A percentile compares a stretch with the other conserved stretches of the same genome.
Evolutionary conservation across 1,140 invertebrate genomes (phyloP).

Genomic region (Epicauta chinensis): DNA sequence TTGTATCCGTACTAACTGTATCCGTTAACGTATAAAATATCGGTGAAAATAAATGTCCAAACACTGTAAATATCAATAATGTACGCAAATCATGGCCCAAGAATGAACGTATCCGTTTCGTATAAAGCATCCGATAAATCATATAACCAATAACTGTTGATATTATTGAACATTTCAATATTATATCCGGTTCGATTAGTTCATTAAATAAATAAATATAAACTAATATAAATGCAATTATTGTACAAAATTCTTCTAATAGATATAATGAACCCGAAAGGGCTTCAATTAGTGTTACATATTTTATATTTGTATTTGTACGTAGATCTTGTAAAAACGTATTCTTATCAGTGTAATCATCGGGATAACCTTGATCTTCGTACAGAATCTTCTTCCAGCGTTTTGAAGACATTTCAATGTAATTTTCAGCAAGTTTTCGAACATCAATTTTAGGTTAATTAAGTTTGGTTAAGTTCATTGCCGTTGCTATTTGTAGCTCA

Average conservation of each 20-base stretch:
- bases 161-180: slow-evolving; percentile 51
- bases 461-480: too few species aligned
- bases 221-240: slow-evolving; percentile 67
- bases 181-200: slow-evolving; percentile 53
- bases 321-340: slow-evolving; percentile 77
- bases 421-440: too few species aligned
- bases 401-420: background rate
- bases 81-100: slow-evolving; percentile 47
- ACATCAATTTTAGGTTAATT: too few species aligned
- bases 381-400: slow-evolving; percentile 85
- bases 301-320: slow-evolving; percentile 74
- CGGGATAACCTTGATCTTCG: slow-evolving; percentile 75
- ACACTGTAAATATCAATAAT: slow-evolving; percentile 69
- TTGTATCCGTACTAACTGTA: slow-evolving; percentile 94
- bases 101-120: slow-evolving; percentile 9
- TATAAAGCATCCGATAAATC: slow-evolving; percentile 44
- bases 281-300: slow-evolving; percentile 61
- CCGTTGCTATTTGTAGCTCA: too few species aligned
- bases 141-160: slow-evolving; percentile 52
- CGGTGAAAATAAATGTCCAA: slow-evolving; percentile 82
- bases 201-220: slow-evolving; percentile 69
- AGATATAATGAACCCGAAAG: slow-evolving; percentile 66
- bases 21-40: slow-evolving; percentile 92
- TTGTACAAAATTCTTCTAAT: slow-evolving; percentile 67
- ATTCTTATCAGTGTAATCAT: slow-evolving; percentile 82